phyloP scores from a whole-genome alignment of 2,888 invertebrate genomes.

The Scelioninae gen. 1 region DNA sequence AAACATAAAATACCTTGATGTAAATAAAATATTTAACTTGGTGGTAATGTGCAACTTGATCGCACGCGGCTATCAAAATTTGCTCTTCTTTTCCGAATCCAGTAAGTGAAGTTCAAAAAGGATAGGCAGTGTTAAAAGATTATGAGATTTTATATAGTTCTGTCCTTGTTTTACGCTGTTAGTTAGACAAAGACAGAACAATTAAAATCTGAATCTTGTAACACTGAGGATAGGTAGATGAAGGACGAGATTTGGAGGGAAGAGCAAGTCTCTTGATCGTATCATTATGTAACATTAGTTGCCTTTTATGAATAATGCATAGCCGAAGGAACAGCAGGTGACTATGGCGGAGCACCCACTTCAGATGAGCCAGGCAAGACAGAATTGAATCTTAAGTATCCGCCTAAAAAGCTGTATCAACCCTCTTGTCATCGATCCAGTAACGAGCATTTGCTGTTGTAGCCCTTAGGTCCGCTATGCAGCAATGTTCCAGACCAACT shows the following conservation, averaged over 20 bases:
- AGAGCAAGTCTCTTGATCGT: conserved; percentile 63
- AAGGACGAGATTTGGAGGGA: conserved; percentile 29
- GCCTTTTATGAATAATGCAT: conserved; percentile 83
- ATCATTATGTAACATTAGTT: conserved; percentile 75
- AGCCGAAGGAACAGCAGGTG: conserved; percentile 82
- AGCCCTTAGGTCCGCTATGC: conserved; percentile 59
- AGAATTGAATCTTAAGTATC: conserved; percentile 83
- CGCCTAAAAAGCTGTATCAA: conserved; percentile 78
- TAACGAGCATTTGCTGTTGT: conserved; percentile 73
- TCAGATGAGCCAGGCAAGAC: conserved; percentile 84
- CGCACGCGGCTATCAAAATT: conserved; percentile 24
- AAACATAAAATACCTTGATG: conserved; percentile 34
- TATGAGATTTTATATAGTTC: too few relatives aligned
- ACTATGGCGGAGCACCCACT: conserved; percentile 82
- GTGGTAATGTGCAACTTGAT: conserved; percentile 10
- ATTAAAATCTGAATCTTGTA: too few relatives aligned
- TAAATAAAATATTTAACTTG: conserved; percentile 39
- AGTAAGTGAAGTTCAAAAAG: not conserved
- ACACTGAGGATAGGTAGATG: too few relatives aligned
- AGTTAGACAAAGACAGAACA: too few relatives aligned
- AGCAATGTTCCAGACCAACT: conserved; percentile 50
- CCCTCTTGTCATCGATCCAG: conserved; percentile 76
- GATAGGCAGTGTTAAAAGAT: not conserved
- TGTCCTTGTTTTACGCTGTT: too few relatives aligned
- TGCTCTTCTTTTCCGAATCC: conserved; percentile 64